Percentiles rank a stretch among this genome's conserved stretches.
phyloP scores from a whole-genome alignment of 2,797 vertebrate species.

The Poeciliopsis turneri region DNA sequence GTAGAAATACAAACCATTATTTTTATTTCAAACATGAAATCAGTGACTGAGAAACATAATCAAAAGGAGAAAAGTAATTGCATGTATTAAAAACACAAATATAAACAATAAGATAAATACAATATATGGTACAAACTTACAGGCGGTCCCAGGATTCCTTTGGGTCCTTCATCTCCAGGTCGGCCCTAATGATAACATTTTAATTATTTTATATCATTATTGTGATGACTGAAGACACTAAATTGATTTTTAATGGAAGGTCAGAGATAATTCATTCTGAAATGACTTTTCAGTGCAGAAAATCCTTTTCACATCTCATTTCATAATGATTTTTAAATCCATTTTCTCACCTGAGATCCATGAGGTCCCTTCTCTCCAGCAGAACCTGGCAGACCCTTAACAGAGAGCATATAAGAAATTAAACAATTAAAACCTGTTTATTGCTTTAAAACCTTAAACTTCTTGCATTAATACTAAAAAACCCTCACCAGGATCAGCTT shows the following conservation, averaged over 20 bases:
- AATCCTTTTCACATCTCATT: not conserved
- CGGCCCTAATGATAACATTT: conserved; percentile 76
- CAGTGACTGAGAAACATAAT: too few species aligned
- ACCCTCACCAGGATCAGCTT: too few species aligned
- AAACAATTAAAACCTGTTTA: conserved; percentile 4
- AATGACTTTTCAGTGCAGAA: not conserved
- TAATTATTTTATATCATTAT: not conserved
- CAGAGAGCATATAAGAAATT: not conserved
- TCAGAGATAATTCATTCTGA: not conserved
- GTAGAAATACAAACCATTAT: not conserved
- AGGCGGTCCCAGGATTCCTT: conserved; percentile 80
- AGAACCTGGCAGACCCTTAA: conserved; percentile 81
- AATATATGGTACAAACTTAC: conserved; percentile 73
- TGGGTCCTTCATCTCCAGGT: conserved; percentile 82
- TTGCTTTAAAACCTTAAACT: not conserved
- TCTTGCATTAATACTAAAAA: not conserved
- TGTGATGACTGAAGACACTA: not conserved
- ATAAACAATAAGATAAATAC: not conserved
- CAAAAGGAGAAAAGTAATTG: not conserved
- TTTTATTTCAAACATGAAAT: not conserved
- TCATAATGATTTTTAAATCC: not conserved
- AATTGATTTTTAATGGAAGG: not conserved
- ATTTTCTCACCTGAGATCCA: conserved; percentile 82
- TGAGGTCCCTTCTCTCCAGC: conserved; percentile 81
- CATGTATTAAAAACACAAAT: not conserved